Base-by-base conservation (phyloP, 2,888 invertebrate species). In the Mystacides longicornis region DNA sequence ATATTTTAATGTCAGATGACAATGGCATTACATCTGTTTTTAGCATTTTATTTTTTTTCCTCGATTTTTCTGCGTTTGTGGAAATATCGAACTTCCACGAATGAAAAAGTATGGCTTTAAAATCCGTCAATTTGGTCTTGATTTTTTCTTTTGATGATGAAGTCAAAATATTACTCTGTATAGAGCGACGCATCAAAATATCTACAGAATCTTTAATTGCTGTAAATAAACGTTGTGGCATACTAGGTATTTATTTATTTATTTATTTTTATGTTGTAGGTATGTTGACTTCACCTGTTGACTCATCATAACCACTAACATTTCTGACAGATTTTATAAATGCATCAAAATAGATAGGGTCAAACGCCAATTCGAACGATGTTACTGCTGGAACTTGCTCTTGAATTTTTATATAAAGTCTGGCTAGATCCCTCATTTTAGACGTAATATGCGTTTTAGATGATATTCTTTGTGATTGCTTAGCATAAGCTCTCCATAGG, bases 391-490 rank as follows among this genome's bases (percentile, higher is more conserved):
- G 49, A 31, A 19, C 16, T 49, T 49, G 23, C 27, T 49, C 49
- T 49, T n/a, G 23, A 9, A 49, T 49, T 14, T 16, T 31, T 31
- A 27, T 16, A 1, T 27, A 49, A 23, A 49, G 49, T 14, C 31
- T 49, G 7, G 49, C 49, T 4, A 49, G 31, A 49, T 49, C 49
- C 20, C 49, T 51, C 51, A 51, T 51, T 19, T 51, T 51, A 2
- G 51, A 51, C 31, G 51, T 51, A 19, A 51, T 20, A n/a, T 37
- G 16, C 2, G 42, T 37, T 7, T 11, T 20, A 14, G 42, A n/a
- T 21, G 20, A 27, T n/a, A n/a, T n/a, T n/a, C n/a, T n/a, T n/a
- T n/a, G n/a, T n/a, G n/a, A n/a, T n/a, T n/a, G n/a, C n/a, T n/a
- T n/a, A 42, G 14, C 9, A 51, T 23, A 16, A 51, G 43, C 14